Evolutionary conservation across 2,888 invertebrate genomes (phyloP).

Genomic region (Leptopilina myrica): DNA sequence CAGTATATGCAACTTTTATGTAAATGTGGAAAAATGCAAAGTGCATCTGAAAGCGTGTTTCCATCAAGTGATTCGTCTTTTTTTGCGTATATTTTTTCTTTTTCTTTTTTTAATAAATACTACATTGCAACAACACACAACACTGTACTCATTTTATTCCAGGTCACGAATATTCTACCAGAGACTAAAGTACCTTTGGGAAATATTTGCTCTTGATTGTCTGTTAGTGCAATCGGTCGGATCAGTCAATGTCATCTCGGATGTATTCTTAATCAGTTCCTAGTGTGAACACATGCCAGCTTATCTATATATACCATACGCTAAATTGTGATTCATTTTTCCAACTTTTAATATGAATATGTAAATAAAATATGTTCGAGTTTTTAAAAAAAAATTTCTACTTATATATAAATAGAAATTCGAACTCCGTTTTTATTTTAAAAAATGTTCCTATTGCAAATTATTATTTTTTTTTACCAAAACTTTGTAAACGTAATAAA

Average conservation of each 20-base stretch:
- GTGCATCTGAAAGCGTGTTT: constrained; percentile 1
- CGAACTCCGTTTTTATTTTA: neutral
- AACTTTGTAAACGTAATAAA: neutral
- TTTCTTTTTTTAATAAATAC: neutral
- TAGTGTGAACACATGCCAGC: neutral
- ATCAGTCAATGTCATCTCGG: constrained; percentile 15
- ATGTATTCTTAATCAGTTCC: constrained; percentile 24
- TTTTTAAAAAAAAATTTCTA: neutral
- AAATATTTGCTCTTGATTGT: constrained; percentile 35
- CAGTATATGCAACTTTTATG: constrained; percentile 39
- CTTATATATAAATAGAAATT: neutral
- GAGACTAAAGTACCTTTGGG: constrained; percentile 11
- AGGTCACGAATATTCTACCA: constrained; percentile 19
- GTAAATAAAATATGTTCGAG: neutral
- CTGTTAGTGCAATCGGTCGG: constrained; percentile 22
- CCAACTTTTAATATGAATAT: neutral
- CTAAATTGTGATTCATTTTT: neutral
- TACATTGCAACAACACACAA: constrained; percentile 15
- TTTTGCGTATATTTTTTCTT: neutral
- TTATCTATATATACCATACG: neutral
- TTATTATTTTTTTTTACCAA: neutral
- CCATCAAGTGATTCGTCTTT: constrained; percentile 45
- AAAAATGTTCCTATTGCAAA: neutral
- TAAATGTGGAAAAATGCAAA: constrained; percentile 34
- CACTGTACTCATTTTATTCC: constrained; percentile 46